These are phyloP conservation scores for Nanger granti DNA, from an alignment of 2,113 vertebrate genomes.

Conservation along the genomic window DNA sequence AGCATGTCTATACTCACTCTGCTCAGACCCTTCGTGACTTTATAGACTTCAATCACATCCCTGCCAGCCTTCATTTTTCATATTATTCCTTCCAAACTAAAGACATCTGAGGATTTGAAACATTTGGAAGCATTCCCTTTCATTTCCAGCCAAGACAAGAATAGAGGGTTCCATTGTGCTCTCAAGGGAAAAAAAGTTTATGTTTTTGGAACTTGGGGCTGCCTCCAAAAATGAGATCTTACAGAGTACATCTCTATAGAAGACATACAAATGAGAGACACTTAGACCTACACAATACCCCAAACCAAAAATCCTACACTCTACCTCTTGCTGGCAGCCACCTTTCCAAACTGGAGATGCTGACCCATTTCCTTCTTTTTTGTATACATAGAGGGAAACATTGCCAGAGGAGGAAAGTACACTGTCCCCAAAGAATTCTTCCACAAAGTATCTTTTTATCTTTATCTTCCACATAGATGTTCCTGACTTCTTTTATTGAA, in stretches of 20 bases:
- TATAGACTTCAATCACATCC: conserved; percentile 52
- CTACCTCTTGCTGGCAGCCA: neutral
- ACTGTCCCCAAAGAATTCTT: conserved; percentile 16
- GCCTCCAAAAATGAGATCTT: conserved; percentile 37
- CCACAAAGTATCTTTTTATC: conserved; percentile 15
- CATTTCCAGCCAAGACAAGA: conserved; percentile 67
- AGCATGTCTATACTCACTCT: conserved; percentile 34
- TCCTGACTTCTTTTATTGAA: conserved; percentile 19
- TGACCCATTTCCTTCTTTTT: conserved; percentile 41
- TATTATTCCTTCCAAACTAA: conserved; percentile 61
- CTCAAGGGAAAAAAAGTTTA: conserved; percentile 50
- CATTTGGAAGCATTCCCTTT: conserved; percentile 70
- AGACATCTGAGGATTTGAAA: conserved; percentile 67
- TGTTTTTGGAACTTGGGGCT: conserved; percentile 51
- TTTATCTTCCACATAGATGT: conserved; percentile 1
- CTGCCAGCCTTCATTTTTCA: conserved; percentile 62
- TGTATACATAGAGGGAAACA: neutral
- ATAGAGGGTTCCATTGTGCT: conserved; percentile 66
- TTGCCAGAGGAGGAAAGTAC: conserved; percentile 29
- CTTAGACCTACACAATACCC: neutral
- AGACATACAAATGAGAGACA: neutral
- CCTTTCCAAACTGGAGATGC: neutral
- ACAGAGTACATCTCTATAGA: conserved; percentile 5
- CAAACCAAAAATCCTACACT: neutral
- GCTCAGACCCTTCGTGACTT: conserved; percentile 56